phyloP scores from a whole-genome alignment of 2,888 invertebrate genomes.

The Drosophila picticornis region DNA sequence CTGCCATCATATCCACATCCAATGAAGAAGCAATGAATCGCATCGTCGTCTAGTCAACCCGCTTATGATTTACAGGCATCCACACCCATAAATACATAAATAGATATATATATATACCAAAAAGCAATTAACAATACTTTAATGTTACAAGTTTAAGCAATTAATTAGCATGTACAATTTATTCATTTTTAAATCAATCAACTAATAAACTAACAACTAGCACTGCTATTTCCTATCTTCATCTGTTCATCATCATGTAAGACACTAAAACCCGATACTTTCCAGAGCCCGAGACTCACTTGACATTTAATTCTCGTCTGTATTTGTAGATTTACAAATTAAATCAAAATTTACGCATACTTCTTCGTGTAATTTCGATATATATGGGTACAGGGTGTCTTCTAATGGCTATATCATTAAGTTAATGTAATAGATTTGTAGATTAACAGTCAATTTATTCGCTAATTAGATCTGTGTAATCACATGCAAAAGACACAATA shows the following conservation, averaged over 20 bases:
- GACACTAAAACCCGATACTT: neutral
- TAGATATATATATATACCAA: constrained; percentile 52
- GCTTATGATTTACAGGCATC: constrained; percentile 58
- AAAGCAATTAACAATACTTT: constrained; percentile 74
- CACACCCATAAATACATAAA: constrained; percentile 41
- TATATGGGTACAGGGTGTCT: neutral
- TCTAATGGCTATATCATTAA: neutral
- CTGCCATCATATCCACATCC: constrained; percentile 62
- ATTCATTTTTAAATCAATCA: constrained; percentile 66
- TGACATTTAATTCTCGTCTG: constrained; percentile 1
- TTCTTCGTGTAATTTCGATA: neutral
- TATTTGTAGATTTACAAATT: neutral
- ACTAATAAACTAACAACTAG: constrained; percentile 68
- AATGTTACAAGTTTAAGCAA: constrained; percentile 74
- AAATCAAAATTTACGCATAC: neutral
- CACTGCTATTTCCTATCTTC: constrained; percentile 4
- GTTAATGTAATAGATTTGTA: constrained; percentile 6
- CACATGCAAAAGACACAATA: constrained; percentile 53
- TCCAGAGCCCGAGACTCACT: neutral
- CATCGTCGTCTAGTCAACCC: constrained; percentile 71
- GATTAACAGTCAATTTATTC: constrained; percentile 49
- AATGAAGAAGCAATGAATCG: constrained; percentile 29
- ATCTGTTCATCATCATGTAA: neutral
- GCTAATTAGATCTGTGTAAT: constrained; percentile 52
- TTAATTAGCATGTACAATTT: constrained; percentile 65